Conservation (phyloP, 2,797 vertebrate species). For the Hippoglossus hippoglossus region DNA sequence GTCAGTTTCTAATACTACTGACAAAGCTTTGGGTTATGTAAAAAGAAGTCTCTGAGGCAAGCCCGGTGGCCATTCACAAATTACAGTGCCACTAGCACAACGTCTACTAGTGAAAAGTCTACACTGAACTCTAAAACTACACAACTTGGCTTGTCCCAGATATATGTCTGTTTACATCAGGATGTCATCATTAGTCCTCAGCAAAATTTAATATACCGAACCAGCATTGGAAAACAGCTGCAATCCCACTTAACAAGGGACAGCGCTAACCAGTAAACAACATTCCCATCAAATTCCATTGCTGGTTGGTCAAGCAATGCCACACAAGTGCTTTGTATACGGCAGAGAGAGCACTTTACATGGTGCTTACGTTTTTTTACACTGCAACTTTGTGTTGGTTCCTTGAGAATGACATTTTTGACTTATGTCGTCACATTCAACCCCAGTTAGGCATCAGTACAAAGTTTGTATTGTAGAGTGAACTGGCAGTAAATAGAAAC, state of each 20-base stretch:
- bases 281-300: slow-evolving; percentile 50
- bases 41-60: slow-evolving; percentile 19
- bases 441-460: slow-evolving; percentile 10
- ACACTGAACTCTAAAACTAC: not conserved
- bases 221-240: slow-evolving; percentile 31
- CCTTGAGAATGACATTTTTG: not conserved
- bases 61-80: slow-evolving; percentile 21
- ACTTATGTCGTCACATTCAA: not conserved
- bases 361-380: not conserved
- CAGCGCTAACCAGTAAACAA: slow-evolving; percentile 55
- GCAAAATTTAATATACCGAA: slow-evolving; percentile 51
- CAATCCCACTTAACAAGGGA: slow-evolving; percentile 38
- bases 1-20: slow-evolving; percentile 33
- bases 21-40: slow-evolving; percentile 23
- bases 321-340: slow-evolving; percentile 12
- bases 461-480: slow-evolving; percentile 42
- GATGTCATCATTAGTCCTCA: slow-evolving; percentile 26
- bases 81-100: slow-evolving; percentile 14
- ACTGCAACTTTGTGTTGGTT: slow-evolving; percentile 1
- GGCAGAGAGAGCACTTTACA: slow-evolving; percentile 9
- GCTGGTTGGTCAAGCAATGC: slow-evolving; percentile 8
- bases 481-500: slow-evolving; percentile 34
- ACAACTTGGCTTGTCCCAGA: slow-evolving; percentile 19
- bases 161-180: slow-evolving; percentile 27
- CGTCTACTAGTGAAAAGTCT: slow-evolving; percentile 6